Base-by-base conservation (phyloP, 2,113 vertebrate species). In the Ptyas mucosa region DNA sequence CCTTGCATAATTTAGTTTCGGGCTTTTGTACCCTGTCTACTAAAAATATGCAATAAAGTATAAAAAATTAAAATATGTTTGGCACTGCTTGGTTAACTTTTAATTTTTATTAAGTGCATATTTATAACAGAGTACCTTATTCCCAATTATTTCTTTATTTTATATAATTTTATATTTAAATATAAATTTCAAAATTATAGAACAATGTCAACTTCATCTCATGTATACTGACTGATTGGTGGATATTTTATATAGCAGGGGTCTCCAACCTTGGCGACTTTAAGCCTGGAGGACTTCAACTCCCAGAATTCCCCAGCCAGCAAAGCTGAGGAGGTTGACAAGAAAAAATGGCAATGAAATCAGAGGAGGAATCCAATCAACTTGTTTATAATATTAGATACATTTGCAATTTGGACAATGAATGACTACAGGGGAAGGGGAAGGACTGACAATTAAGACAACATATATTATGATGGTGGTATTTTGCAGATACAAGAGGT, bases 41-140 rank as follows among this genome's bases (percentile, higher is more conserved):
- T 98, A 98, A 98, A 98, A 98, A 98, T 97, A 97, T 98, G 97
- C 97, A 97, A 98, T 97, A 96, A 98, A 97, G 95, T 18, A 91
- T 81, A 94, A 43, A 81, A 39, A 81, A 39, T 43, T 39, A 21
- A 21, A 81, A 21, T 81, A 21, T 81, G 75, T 81, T 81, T 81
- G 34, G 34, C 34, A 81, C 34, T 43, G 34, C 34, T 81, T 8
- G 0, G 18, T 43, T 39, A 81, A 81, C 8, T 21, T 81, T 39
- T 81, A 43, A 21, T 43, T 81, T 81, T 81, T 81, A 34, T 21
- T 39, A 81, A 43, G 18, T 9, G 21, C 7, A 81, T 81, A 20
- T 39, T 81, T 81, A 21, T 39, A 34, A 75, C 0, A 4, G 43
- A 46, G 43, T 46, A 75, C 15, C 15, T 18, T 39, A n/a, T 75